phyloP scores from a whole-genome alignment of 2,113 vertebrate genomes.

The Podarcis raffonei region DNA sequence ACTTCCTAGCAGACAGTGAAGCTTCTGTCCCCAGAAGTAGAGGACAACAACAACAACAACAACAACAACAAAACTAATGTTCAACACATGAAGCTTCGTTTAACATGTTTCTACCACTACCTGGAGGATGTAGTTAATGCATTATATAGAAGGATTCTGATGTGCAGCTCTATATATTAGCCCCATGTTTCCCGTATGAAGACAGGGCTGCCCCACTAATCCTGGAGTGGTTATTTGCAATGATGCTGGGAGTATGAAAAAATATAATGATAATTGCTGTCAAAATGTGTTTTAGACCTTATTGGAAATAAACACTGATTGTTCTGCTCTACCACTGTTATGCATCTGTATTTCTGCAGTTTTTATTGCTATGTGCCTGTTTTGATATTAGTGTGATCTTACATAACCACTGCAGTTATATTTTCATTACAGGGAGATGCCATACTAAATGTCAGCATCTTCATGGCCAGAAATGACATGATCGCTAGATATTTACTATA shows the following conservation, averaged over 20 bases:
- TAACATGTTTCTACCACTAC: constrained; percentile 49
- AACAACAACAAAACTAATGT: constrained; percentile 38
- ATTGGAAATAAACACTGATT: constrained; percentile 5
- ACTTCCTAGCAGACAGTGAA: not conserved
- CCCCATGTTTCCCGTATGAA: constrained; percentile 46
- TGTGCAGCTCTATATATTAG: constrained; percentile 26
- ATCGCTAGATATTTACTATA: not conserved
- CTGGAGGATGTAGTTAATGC: constrained; percentile 19
- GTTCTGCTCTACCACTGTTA: constrained; percentile 22
- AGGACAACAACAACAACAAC: not conserved
- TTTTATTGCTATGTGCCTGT: not conserved
- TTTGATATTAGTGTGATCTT: constrained; percentile 21
- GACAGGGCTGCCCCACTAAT: not conserved
- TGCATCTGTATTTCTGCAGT: not conserved
- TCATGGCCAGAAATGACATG: not conserved
- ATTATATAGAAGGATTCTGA: constrained; percentile 35
- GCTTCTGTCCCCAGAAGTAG: not conserved
- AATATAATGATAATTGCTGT: not conserved
- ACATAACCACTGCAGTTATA: constrained; percentile 11
- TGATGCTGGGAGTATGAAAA: constrained; percentile 31
- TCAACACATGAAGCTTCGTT: constrained; percentile 42
- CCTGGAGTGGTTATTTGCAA: constrained; percentile 37
- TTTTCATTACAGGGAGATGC: constrained; percentile 39
- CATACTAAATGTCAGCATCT: constrained; percentile 13
- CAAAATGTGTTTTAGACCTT: constrained; percentile 11